Evolutionary conservation across 2,113 vertebrate species (phyloP), one percentile per base, ranked within the genome.

Genomic region (Hypocryptadius cinnamomeus): DNA sequence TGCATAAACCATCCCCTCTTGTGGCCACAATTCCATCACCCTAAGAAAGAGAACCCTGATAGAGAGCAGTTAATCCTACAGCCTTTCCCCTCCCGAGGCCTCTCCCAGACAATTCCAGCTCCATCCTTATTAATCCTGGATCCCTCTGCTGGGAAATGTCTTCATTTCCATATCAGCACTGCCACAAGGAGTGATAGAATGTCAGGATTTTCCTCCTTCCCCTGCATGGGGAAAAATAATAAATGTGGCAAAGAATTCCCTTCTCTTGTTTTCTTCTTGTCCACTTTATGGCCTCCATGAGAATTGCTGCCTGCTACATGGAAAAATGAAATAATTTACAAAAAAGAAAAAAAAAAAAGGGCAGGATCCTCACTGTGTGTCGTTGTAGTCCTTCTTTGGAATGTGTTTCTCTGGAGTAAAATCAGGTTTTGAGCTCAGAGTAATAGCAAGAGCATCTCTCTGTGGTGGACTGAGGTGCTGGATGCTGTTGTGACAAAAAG

Each of bases 91-190:
- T 89, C 91, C 59, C 1, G 19, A 87, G 89, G 50, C 51, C 30
- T 83, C 59, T 93, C 68, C 76, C 50, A 90, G 81, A 48, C 71
- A 94, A 86, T 91, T 90, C 85, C 93, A 68, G 44, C 87, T 48
- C n/a, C 10, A 14, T 84, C 56, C 76, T 80, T 48, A 63, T 78
- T 80, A 80, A 74, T 70, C 56, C 54, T 44, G 1, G 2, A 15
- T 73, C 60, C 4, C 1, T 71, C 81, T 94, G 72, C 79, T 90
- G 93, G 82, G 91, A 92, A 54, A 80, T 71, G 24, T 33, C 86
- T 94, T 37, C 15, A 71, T 88, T 95, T 89, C 28, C 74, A 45
- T 74, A 78, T 91, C 95, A 94, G 74, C 91, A n/a, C 44, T 77
- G 79, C 71, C 87, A 85, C 84, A 44, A 7, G 5, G 47, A 87